Base-by-base conservation (phyloP, 2,113 vertebrate genomes). In the Herpetotheres cachinnans region DNA sequence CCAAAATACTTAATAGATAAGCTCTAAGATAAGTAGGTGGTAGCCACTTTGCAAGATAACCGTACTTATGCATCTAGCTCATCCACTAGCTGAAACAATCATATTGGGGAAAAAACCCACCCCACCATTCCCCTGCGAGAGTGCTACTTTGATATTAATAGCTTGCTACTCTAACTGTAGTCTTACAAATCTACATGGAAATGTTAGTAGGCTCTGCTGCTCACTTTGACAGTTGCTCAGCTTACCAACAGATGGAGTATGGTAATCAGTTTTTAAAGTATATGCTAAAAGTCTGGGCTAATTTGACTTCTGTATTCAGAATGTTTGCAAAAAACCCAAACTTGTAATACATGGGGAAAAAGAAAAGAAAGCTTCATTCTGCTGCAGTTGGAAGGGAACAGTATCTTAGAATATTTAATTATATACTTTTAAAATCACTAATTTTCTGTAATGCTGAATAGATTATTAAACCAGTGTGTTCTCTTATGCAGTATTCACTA, bases 201-300 rank as follows among this genome's bases (percentile, higher is more conserved):
- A 72, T 7, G 70, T 8, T 17, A 5, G 29, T 1, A 27, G 66
- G 89, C 44, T 80, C 38, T 58, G 85, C 71, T 86, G 94, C 94
- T 96, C 93, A 42, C 7, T 73, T 55, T 30, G 94, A 73, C 76
- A 89, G 54, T 81, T 46, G 59, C 86, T 83, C 66, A 27, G 86
- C 63, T 65, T 15, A 63, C 95, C 86, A 83, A 96, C 95, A 96
- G 95, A 95, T 96, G 96, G 96, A 84, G 95, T 29, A 70, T 84
- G 83, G n/a, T 84, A 86, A 95, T 86, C 83, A 46, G 74, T 12
- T 91, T 90, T 70, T 63, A 83, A 50, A 91, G 69, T 32, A 44
- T 13, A 42, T 12, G 32, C 67, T 46, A 21, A 40, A 87, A 96
- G 72, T 42, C 91, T n/a, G 63, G 81, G 80, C 42, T 89, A 62